phyloP scores from a whole-genome alignment of 2,888 invertebrate genomes.

The Pseudoips prasinana region DNA sequence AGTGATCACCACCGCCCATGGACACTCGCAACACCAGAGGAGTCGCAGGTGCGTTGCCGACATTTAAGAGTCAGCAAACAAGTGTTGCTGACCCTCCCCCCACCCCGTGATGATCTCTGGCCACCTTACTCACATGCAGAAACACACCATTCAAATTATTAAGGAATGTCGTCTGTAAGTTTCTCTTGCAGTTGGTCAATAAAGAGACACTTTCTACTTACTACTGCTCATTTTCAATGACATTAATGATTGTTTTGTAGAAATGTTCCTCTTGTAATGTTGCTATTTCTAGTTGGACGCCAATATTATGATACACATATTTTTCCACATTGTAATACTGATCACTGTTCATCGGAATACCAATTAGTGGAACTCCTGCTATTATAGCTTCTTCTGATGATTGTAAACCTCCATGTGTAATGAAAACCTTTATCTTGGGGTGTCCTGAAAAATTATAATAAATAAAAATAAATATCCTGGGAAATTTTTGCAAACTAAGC shows the following conservation, averaged over 20 bases:
- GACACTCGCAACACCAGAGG: too few relatives aligned
- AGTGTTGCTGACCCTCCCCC: too few relatives aligned
- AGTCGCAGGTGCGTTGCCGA: too few relatives aligned
- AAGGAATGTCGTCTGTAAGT: too few relatives aligned
- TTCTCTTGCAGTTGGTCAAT: too few relatives aligned
- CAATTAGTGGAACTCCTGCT: slow-evolving; percentile 27
- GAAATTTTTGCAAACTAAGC: neutral
- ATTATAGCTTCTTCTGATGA: slow-evolving; percentile 31
- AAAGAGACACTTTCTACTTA: too few relatives aligned
- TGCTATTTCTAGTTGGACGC: slow-evolving; percentile 2
- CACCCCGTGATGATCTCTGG: too few relatives aligned
- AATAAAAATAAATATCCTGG: neutral
- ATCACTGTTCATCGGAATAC: slow-evolving; percentile 26
- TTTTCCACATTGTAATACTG: slow-evolving; percentile 21
- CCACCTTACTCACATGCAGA: too few relatives aligned
- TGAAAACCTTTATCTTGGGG: slow-evolving; percentile 14
- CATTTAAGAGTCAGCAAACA: too few relatives aligned
- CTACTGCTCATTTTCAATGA: slow-evolving; percentile 8
- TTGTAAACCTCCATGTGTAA: slow-evolving; percentile 33
- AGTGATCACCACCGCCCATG: too few relatives aligned
- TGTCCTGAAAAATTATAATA: slow-evolving; percentile 4
- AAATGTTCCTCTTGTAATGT: slow-evolving; percentile 6
- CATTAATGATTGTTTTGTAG: slow-evolving; percentile 1
- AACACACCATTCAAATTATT: too few relatives aligned
- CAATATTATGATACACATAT: slow-evolving; percentile 1